phyloP scores from a whole-genome alignment of 2,113 vertebrate genomes.

The Corythornis madagascariensis region DNA sequence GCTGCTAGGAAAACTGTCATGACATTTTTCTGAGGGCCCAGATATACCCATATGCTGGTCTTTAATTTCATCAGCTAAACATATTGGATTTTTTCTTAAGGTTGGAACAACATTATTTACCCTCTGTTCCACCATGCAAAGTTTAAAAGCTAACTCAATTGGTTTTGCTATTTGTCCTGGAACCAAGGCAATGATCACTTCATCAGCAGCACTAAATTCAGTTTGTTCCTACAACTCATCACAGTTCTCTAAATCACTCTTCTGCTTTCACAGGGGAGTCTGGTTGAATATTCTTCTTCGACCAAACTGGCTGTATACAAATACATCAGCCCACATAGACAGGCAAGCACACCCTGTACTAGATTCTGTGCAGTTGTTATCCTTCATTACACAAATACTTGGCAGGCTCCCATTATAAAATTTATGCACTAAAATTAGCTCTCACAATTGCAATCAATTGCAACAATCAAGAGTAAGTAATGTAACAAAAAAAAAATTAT shows the following conservation, averaged over 20 bases:
- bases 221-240: neutral
- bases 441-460: conserved; percentile 55
- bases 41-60: neutral
- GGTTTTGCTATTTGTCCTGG: neutral
- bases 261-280: neutral
- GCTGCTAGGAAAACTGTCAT: neutral
- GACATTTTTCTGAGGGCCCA: conserved; percentile 6
- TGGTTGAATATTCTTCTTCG: neutral
- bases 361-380: neutral
- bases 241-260: neutral
- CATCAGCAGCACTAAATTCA: neutral
- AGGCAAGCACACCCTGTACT: neutral
- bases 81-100: neutral
- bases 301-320: neutral
- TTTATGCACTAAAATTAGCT: conserved; percentile 51
- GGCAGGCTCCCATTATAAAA: conserved; percentile 10
- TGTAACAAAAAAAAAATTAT: neutral
- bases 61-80: neutral
- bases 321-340: neutral
- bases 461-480: conserved; percentile 36
- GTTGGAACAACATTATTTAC: neutral
- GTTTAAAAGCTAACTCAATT: neutral
- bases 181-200: neutral
- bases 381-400: conserved; percentile 12
- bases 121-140: neutral